Evolutionary conservation across 2,113 vertebrate genomes (phyloP), one percentile per base, ranked within the genome.

Genomic region (Prunella himalayana): DNA sequence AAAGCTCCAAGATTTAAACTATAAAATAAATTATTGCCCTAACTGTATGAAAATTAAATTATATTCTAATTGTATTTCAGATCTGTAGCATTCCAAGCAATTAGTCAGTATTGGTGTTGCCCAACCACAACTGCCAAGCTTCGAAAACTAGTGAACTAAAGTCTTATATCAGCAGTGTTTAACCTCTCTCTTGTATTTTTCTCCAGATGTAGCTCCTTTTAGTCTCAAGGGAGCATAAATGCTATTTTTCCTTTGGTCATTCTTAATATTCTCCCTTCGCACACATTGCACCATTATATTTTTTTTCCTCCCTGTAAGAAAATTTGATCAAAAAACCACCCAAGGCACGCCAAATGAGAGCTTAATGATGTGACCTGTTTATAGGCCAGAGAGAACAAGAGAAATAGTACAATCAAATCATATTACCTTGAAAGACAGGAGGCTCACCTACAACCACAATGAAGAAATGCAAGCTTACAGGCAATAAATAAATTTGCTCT

Each of bases 271-370:
- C 4, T 24, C 9, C 45, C 37, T 61, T 61, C 51, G 27, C n/a
- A 77, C 0, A 0, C 15, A 0, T 63, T 82, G 7, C 2, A 37
- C 3, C 7, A 57, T 19, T 53, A 27, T 13, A 57, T 23, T 61
- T 76, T 30, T 35, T 60, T 35, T 21, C 11, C 15, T 75, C 15
- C 18, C 6, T 54, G 3, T 19, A 28, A 39, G 39, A 53, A 80
- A 54, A 45, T 49, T 24, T 53, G 12, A 25, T 31, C 3, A 30
- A 42, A 42, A 49, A 12, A 7, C 3, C 23, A 25, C 10, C 5
- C 15, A 30, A 61, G 33, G 13, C 21, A 66, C 13, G 45, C 11
- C 11, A 66, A 61, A 33, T 22, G 16, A 77, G 27, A 77, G 8
- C 30, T 33, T 37, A 39, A 60, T 23, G 27, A 28, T 33, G 11